Base-by-base conservation (phyloP, 1,140 invertebrate genomes). In the Polypedilum pembai region DNA sequence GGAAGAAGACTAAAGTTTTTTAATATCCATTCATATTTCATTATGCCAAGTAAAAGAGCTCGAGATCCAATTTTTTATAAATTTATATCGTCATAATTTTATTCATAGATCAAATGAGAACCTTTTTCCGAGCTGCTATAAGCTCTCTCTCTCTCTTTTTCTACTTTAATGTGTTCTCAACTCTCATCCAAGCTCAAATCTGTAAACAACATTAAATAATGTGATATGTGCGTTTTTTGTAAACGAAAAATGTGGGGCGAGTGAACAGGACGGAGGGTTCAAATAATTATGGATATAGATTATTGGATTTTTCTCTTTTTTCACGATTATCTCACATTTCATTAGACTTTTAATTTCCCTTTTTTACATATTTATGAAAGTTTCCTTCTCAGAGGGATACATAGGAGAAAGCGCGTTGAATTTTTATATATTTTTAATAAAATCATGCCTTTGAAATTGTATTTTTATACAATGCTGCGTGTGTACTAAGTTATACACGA, bases 21-120 rank as follows among this genome's bases (percentile, higher is more conserved):
- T 74, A 73, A 73, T 74, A 75, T 75, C 72, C 66, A n/a, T 40
- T 77, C 74, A 75, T n/a, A n/a, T 56, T 56, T 56, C 12, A 56
- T 56, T 12, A 56, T 56, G 3, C 12, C n/a, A n/a, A 56, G n/a
- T 56, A 56, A 15, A 56, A 56, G n/a, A n/a, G 3, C 45, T 33
- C 5, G 24, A 33, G 5, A 33, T 33, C 24, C 24, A 65, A n/a
- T 65, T 65, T n/a, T 65, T 65, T 65, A 18, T n/a, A 65, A 18
- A 65, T 65, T 18, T 73, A 18, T 24, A 74, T 74, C 40, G 18
- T 18, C 41, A n/a, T 40, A 66, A 73, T 65, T 40, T 73, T 56
- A 56, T 56, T 56, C 45, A 56, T 56, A 56, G 45, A 56, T 56
- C 45, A 56, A 56, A 56, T n/a, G 69, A 33, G 24, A 33, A 33